Conservation (phyloP, 2,797 vertebrate species). For the Cirrhinus mrigala region DNA sequence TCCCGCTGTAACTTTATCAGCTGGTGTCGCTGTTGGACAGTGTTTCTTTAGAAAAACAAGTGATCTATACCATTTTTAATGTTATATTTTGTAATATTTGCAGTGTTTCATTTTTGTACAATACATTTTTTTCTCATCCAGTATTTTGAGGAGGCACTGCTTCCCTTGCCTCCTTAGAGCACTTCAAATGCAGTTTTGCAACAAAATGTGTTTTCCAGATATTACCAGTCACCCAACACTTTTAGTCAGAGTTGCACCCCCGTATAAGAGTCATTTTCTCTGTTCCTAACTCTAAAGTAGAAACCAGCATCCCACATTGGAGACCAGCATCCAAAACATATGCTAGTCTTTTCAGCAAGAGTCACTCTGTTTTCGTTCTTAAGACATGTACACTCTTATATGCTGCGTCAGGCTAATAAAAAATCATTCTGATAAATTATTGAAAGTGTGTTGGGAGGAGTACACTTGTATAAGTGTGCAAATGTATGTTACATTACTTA, state of each 20-base stretch:
- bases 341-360: neutral
- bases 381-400: neutral
- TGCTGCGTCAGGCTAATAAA: neutral
- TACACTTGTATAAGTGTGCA: slow-evolving; percentile 1
- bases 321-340: neutral
- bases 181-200: neutral
- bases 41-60: too few relatives aligned
- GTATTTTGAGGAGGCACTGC: too few relatives aligned
- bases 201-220: neutral
- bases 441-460: slow-evolving; percentile 3
- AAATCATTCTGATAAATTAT: neutral
- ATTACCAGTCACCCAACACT: neutral
- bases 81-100: too few relatives aligned
- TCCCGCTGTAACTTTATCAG: too few relatives aligned
- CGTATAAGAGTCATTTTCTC: neutral
- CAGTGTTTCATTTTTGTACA: too few relatives aligned
- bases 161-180: too few relatives aligned
- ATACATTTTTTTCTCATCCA: too few relatives aligned
- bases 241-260: neutral
- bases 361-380: neutral
- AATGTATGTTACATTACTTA: slow-evolving; percentile 44
- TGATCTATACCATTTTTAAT: too few relatives aligned
- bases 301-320: neutral
- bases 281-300: neutral
- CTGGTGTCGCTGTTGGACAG: too few relatives aligned